Conservation (phyloP, 2,113 vertebrate genomes). For the Oryzias curvinotus region DNA sequence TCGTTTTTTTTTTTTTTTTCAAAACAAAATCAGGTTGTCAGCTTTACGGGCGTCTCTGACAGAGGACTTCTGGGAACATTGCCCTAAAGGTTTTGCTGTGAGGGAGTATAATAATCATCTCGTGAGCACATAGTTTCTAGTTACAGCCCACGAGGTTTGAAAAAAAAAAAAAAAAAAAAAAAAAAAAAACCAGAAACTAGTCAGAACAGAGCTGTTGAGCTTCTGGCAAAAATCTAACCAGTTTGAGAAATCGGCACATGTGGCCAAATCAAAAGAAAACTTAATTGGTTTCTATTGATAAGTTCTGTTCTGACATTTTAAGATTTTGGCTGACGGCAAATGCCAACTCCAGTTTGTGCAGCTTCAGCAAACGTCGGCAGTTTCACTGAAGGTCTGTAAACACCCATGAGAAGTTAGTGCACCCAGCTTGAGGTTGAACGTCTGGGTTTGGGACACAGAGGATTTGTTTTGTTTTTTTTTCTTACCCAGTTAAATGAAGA, state of each 20-base stretch:
- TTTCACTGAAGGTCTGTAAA: not conserved
- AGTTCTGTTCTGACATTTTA: not conserved
- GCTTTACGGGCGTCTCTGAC: constrained; percentile 2
- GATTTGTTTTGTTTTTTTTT: too few species aligned
- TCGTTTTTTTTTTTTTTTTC: constrained; percentile 1
- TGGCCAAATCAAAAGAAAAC: not conserved
- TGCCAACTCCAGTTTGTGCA: constrained; percentile 8
- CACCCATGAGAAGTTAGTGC: not conserved
- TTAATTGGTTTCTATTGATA: not conserved
- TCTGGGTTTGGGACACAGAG: too few species aligned
- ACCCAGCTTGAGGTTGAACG: not conserved
- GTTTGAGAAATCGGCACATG: not conserved
- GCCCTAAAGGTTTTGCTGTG: not conserved
- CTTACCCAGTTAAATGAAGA: too few species aligned
- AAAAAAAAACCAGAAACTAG: too few species aligned
- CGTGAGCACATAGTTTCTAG: constrained; percentile 25
- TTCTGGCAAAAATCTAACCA: constrained; percentile 7
- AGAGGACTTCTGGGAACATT: constrained; percentile 10
- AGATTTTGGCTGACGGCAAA: not conserved
- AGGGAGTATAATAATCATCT: constrained; percentile 20
- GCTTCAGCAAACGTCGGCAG: not conserved
- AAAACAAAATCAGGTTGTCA: not conserved
- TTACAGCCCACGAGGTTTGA: constrained; percentile 11
- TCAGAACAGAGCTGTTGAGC: constrained; percentile 8
- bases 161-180: constrained; percentile 19